Conservation (phyloP, 2,888 invertebrate species). For the Eupithecia dodoneata region DNA sequence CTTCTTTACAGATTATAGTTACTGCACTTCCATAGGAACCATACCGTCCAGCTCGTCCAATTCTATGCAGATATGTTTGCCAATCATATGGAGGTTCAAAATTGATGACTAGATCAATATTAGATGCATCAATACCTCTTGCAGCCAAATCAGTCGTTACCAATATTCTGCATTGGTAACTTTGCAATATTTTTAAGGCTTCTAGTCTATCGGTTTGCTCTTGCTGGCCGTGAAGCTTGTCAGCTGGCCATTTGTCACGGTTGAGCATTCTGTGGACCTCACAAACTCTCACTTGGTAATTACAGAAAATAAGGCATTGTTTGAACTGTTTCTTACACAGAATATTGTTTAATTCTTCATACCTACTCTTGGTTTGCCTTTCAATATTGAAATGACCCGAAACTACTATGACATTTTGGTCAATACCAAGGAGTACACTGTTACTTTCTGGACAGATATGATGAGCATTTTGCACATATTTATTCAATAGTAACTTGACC, state of each 20-base stretch:
- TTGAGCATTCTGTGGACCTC: constrained; percentile 89
- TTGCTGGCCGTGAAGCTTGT: constrained; percentile 91
- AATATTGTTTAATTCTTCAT: constrained; percentile 86
- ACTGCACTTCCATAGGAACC: constrained; percentile 93
- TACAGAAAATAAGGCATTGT: constrained; percentile 96
- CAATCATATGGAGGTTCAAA: constrained; percentile 92
- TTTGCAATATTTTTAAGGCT: constrained; percentile 90
- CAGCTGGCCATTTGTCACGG: constrained; percentile 90
- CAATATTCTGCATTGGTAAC: constrained; percentile 92
- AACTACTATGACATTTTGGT: constrained; percentile 89
- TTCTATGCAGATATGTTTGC: constrained; percentile 96
- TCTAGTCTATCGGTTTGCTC: constrained; percentile 90
- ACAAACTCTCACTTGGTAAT: constrained; percentile 93
- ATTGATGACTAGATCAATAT: constrained; percentile 96
- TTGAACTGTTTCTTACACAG: constrained; percentile 90
- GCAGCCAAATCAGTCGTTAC: constrained; percentile 96
- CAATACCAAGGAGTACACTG: constrained; percentile 89
- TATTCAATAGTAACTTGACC: constrained; percentile 87
- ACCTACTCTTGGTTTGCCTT: constrained; percentile 87
- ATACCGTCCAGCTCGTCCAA: constrained; percentile 97
- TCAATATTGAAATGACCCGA: constrained; percentile 85
- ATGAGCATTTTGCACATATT: constrained; percentile 91
- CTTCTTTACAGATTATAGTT: constrained; percentile 87
- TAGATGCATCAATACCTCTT: constrained; percentile 96
- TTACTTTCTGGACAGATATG: constrained; percentile 88